Base-by-base conservation (phyloP, 2,113 vertebrate genomes). In the Rhinichthys klamathensis region DNA sequence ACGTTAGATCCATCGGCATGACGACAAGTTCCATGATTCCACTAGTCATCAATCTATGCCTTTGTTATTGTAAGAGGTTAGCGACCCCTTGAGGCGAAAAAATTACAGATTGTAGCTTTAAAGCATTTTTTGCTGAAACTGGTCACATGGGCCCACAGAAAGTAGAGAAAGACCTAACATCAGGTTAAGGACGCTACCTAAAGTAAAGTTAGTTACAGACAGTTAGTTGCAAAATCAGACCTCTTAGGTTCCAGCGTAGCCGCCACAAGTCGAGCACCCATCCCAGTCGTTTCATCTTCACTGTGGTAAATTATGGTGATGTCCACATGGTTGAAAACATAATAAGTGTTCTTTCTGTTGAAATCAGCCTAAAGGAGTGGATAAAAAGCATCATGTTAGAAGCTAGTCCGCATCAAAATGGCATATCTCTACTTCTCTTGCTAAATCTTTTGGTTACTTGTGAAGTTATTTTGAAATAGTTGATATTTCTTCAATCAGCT, bases 311-410 rank as follows among this genome's bases (percentile, higher is more conserved):
- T 90, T 87, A 99, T 97, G 87, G 92, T 97, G 90, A 99, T 99
- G 90, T 98, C 97, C 89, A 99, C 96, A 0, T 99, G 98, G 91
- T 99, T 99, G 93, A 99, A 99, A 88, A 99, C 92, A 83, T 99
- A 99, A 90, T 94, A 99, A 0, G 96, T 98, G 89, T 97, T 96
- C 89, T 95, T 97, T 87, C 96, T 96, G 89, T 96, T 96, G 91
- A 99, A 99, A 83, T 97, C 96, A 32, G 96, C 89, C 98, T 99
- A 88, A 80, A 91, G 88, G 13, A 61, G 63, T 32, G 74, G 60
- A 27, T 25, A 3, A 60, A 13, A 16, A 58, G 30, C 1, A 82
- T 23, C 0, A 82, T 44, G 11, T 11, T 30, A 30, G 30, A 30
- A 30, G 30, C 30, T 2, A 30, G 30, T 30, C 30, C 30, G 30